Percentiles rank a stretch among this genome's conserved stretches.
These are phyloP conservation scores for Microplitis mediator DNA, from an alignment of 1,140 invertebrate species.

Conservation along the genomic window DNA sequence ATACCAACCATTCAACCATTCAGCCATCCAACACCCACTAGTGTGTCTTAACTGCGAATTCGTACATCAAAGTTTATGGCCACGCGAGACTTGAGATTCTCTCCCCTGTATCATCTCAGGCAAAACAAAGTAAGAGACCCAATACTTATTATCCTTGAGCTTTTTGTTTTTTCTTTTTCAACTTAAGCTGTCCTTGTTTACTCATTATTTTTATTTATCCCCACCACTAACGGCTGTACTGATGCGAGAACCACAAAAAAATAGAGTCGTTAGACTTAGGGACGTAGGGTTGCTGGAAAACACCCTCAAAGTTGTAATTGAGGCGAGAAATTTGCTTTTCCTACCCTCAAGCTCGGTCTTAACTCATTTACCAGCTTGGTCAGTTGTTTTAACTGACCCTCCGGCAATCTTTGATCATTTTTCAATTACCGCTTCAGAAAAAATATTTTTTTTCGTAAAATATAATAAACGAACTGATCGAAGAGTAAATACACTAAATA, in stretches of 20 bases:
- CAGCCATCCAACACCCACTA: too few relatives aligned
- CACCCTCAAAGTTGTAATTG: conserved; percentile 6
- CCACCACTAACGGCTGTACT: not conserved
- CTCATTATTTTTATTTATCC: too few relatives aligned
- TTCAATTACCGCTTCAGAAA: not conserved
- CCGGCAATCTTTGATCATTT: conserved; percentile 4
- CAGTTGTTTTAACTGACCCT: conserved; percentile 14
- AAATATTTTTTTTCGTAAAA: not conserved
- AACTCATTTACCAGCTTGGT: conserved; percentile 26
- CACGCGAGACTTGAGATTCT: conserved; percentile 15
- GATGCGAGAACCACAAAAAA: not conserved
- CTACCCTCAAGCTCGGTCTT: not conserved
- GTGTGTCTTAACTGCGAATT: conserved; percentile 35
- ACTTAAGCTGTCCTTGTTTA: too few relatives aligned
- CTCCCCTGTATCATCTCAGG: not conserved
- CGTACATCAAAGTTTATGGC: conserved; percentile 56
- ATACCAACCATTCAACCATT: too few relatives aligned
- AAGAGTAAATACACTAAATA: too few relatives aligned
- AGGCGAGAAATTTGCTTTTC: conserved; percentile 6
- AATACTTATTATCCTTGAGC: conserved; percentile 27
- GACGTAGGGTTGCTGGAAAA: not conserved
- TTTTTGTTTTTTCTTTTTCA: too few relatives aligned
- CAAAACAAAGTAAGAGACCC: conserved; percentile 35
- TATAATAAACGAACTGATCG: too few relatives aligned
- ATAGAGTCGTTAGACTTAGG: not conserved